These are phyloP conservation scores for Leptopterna dolabrata DNA, from an alignment of 2,888 invertebrate genomes.

Conservation along the genomic window DNA sequence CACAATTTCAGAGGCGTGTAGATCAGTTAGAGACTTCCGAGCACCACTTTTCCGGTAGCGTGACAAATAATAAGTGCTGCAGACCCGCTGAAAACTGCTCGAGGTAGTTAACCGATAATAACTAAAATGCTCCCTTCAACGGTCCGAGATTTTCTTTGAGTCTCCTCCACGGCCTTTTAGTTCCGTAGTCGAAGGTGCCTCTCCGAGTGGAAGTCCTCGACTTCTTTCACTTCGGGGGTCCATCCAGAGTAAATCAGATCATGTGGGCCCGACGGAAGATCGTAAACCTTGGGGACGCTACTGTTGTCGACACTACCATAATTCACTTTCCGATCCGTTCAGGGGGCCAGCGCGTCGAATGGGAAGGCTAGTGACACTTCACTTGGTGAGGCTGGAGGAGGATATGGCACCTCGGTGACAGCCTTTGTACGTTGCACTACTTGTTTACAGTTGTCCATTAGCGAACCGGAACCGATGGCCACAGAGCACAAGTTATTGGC, in stretches of 20 bases:
- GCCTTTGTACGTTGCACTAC: not conserved
- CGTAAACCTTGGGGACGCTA: slow-evolving; percentile 23
- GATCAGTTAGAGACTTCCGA: not conserved
- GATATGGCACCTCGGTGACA: too few species aligned
- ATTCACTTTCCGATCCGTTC: slow-evolving; percentile 55
- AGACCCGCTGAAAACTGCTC: not conserved
- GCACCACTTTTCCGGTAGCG: not conserved
- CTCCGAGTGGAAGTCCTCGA: not conserved
- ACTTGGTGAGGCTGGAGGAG: too few species aligned
- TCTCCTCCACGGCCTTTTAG: slow-evolving; percentile 8
- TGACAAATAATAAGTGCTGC: not conserved
- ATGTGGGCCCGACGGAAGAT: slow-evolving; percentile 1
- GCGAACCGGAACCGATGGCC: too few species aligned
- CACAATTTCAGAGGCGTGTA: not conserved
- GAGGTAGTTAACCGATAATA: slow-evolving; percentile 2
- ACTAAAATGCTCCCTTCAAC: not conserved
- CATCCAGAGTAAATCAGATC: slow-evolving; percentile 14
- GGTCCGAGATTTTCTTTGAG: not conserved
- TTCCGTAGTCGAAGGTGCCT: not conserved
- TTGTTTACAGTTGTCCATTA: too few species aligned
- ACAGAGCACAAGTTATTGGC: too few species aligned
- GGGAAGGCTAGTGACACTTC: slow-evolving; percentile 51
- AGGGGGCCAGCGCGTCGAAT: slow-evolving; percentile 36
- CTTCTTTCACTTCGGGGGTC: slow-evolving; percentile 9
- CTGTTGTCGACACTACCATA: slow-evolving; percentile 48